phyloP scores from a whole-genome alignment of 2,797 vertebrate species.

The Dipus sagitta region DNA sequence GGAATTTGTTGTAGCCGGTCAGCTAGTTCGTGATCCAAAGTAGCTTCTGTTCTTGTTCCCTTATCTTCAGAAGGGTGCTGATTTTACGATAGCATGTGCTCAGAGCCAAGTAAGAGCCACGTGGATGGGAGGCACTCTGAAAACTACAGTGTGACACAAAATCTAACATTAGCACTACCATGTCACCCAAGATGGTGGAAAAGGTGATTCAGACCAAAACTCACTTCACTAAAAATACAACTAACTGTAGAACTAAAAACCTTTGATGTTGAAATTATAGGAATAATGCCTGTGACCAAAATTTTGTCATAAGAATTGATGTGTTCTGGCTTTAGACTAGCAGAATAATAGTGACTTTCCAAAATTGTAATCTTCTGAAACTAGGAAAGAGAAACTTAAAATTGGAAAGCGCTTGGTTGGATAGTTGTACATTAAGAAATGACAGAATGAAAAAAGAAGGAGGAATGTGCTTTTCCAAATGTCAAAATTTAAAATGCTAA shows the following conservation, averaged over 20 bases:
- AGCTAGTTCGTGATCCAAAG: background rate
- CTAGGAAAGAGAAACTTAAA: conserved; percentile 73
- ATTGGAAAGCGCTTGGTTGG: conserved; percentile 67
- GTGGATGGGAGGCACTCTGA: conserved; percentile 11
- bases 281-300: conserved; percentile 61
- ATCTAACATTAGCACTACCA: conserved; percentile 18
- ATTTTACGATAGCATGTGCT: background rate
- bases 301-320: conserved; percentile 56
- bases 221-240: conserved; percentile 54
- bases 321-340: conserved; percentile 44
- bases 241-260: conserved; percentile 53
- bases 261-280: conserved; percentile 43
- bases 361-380: conserved; percentile 74
- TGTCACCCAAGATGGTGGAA: conserved; percentile 29
- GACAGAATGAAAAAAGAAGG: conserved; percentile 77
- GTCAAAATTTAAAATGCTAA: conserved; percentile 83
- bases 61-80: conserved; percentile 17
- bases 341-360: conserved; percentile 73
- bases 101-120: conserved; percentile 39
- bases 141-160: conserved; percentile 25
- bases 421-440: conserved; percentile 77
- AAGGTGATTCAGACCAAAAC: conserved; percentile 45
- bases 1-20: background rate
- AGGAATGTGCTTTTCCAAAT: conserved; percentile 80
- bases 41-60: background rate